Conservation (phyloP, 2,797 vertebrate genomes). For the Lerista edwardsae region DNA sequence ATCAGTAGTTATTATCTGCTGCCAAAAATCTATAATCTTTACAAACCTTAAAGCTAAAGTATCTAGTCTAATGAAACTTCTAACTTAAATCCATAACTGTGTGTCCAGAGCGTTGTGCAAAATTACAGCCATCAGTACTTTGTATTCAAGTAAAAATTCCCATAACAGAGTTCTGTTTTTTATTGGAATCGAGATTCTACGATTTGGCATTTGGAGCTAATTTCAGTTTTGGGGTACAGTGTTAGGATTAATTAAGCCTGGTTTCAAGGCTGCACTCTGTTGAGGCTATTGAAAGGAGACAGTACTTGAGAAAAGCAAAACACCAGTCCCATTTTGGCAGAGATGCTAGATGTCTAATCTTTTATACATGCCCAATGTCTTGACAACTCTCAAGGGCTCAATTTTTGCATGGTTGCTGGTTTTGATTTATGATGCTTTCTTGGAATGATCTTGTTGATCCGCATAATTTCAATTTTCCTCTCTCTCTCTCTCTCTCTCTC, state of each 20-base stretch:
- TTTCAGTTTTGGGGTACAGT: not conserved
- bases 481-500: too few relatives aligned
- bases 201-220: not conserved
- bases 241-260: not conserved
- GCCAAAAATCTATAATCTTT: not conserved
- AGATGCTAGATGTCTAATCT: not conserved
- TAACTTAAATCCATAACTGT: not conserved
- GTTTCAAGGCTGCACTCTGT: not conserved
- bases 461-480: constrained; percentile 8
- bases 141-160: not conserved
- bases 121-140: not conserved
- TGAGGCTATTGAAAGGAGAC: constrained; percentile 9
- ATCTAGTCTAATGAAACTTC: not conserved
- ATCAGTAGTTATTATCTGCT: not conserved
- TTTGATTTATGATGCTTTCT: constrained; percentile 21
- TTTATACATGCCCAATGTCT: not conserved
- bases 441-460: constrained; percentile 9
- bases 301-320: not conserved
- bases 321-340: not conserved
- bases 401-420: constrained; percentile 4
- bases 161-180: not conserved
- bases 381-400: not conserved
- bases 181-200: not conserved
- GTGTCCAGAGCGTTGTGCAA: not conserved
- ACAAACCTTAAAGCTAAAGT: not conserved